phyloP scores from a whole-genome alignment of 2,888 invertebrate genomes.

The Folsomia manolachei region DNA sequence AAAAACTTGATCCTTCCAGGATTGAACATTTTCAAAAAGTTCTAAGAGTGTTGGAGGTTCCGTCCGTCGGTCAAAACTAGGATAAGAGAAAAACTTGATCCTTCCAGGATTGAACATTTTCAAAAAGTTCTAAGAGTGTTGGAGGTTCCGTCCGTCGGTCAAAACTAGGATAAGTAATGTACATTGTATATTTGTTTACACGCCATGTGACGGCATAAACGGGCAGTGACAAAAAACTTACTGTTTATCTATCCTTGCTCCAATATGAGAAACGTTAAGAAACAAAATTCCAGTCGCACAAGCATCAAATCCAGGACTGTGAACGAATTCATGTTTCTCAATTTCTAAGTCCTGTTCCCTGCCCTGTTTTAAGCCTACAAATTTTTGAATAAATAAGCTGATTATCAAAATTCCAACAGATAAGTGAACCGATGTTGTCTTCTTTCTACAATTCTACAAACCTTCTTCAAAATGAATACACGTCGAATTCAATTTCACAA shows the following conservation, averaged over 20 bases:
- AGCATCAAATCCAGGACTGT: constrained; percentile 83
- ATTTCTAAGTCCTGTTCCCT: constrained; percentile 24
- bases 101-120: background rate
- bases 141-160: constrained; percentile 10
- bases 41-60: constrained; percentile 19
- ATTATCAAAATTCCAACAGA: background rate
- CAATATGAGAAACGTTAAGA: constrained; percentile 63
- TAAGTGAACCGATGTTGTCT: background rate
- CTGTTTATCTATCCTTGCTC: constrained; percentile 27
- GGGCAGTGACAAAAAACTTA: too few relatives aligned
- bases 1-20: constrained; percentile 26
- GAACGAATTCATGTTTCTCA: constrained; percentile 52
- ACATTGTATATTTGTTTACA: too few relatives aligned
- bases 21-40: constrained; percentile 15
- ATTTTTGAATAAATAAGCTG: background rate
- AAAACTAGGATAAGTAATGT: too few relatives aligned
- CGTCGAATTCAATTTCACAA: background rate
- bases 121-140: constrained; percentile 3
- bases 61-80: constrained; percentile 13
- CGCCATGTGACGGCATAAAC: too few relatives aligned
- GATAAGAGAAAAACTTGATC: background rate
- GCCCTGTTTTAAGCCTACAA: constrained; percentile 18
- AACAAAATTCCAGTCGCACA: constrained; percentile 73
- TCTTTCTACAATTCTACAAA: background rate
- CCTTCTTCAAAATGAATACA: constrained; percentile 19